Evolutionary conservation across 1,140 invertebrate species (phyloP), one percentile per base, ranked within the genome.

Genomic region (Ectropis grisescens): DNA sequence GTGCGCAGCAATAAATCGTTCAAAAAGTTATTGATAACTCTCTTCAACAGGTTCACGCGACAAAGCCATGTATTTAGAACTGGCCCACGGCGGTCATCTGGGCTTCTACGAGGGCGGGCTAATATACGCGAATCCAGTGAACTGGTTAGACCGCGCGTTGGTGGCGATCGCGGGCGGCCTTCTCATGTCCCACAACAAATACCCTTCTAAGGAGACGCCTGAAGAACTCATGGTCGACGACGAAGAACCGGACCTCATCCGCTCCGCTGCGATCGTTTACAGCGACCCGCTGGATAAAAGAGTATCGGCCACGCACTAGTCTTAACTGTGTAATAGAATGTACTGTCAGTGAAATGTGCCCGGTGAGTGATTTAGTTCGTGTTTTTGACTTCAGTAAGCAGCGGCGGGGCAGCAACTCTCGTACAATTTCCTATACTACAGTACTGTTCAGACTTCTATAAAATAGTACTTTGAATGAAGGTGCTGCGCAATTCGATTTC

Each of bases 101-200:
- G 95, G 95, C 15, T 97, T 95, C 70, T 96, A 96, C 67, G 95
- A 97, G 78, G 93, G 93, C 3, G 92, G 92, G 7, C 72, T 91
- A 12, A 48, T 95, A 0, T 93, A 91, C 61, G 94, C 95, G 0
- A 91, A 94, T 55, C 90, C 91, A 1, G 89, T 95, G 12, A 96
- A 93, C 11, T 97, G 95, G 95, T 69, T 97, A 26, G 94, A 97
- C 80, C 87, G 93, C 28, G 88, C 92, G 1, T 75, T 96, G 3
- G 88, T 95, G 3, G 87, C 89, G 2, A 75, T 92, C 10, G 85
- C 90, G 2, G 90, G 90, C 1, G 88, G 89, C n/a, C 45, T 91
- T 5, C 83, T 87, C 4, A 79, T 89, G 47, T 83, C 86, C 1
- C 83, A 88, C 46, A 79, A 87, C 49, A 83, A 82, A 40, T 50